Percentiles rank a stretch among this genome's conserved stretches.
phyloP scores from a whole-genome alignment of 2,113 vertebrate species.

The Calidris pugnax region DNA sequence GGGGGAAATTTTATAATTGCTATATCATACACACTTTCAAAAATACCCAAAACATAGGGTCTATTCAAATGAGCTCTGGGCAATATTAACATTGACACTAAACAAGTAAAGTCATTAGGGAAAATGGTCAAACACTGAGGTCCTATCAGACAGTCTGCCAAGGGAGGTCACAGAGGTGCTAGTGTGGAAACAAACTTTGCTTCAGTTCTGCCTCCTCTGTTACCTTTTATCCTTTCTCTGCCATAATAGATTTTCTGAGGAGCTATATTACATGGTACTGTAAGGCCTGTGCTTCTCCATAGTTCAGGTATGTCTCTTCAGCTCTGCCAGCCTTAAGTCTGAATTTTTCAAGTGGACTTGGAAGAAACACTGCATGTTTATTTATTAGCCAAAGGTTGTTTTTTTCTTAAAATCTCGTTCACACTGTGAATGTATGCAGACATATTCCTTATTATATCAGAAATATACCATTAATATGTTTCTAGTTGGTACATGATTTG shows the following conservation, averaged over 20 bases:
- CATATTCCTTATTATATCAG: not conserved
- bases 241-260: not conserved
- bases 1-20: slow-evolving; percentile 20
- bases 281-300: not conserved
- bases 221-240: not conserved
- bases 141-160: slow-evolving; percentile 47
- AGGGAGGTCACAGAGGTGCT: not conserved
- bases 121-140: slow-evolving; percentile 48
- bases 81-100: not conserved
- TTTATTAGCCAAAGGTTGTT: not conserved
- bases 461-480: not conserved
- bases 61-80: not conserved
- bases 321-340: not conserved
- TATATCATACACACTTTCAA: not conserved
- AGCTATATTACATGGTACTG: not conserved
- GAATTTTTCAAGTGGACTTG: not conserved
- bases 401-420: not conserved
- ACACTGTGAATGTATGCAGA: not conserved
- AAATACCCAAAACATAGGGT: not conserved
- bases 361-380: not conserved
- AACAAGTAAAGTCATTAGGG: not conserved
- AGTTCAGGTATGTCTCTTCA: not conserved
- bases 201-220: not conserved
- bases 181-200: not conserved
- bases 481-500: not conserved